These are phyloP conservation scores for Cosmopolites sordidus DNA, from an alignment of 2,888 invertebrate genomes.

Conservation along the genomic window DNA sequence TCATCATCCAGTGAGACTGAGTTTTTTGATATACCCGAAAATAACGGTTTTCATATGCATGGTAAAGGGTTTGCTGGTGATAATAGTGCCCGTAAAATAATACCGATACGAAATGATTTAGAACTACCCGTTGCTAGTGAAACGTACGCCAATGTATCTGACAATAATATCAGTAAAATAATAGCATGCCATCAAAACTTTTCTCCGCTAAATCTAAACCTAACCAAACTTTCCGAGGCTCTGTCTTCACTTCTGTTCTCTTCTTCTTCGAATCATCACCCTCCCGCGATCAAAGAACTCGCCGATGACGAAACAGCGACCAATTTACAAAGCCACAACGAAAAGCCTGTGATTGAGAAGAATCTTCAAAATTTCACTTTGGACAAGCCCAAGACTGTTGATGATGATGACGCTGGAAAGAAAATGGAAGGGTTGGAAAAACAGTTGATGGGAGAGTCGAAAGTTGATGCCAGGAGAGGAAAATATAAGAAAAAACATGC, in stretches of 20 bases:
- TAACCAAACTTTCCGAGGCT: conserved; percentile 21
- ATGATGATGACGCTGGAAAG: not conserved
- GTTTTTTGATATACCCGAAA: conserved; percentile 41
- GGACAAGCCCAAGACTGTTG: not conserved
- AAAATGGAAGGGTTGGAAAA: not conserved
- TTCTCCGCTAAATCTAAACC: conserved; percentile 15
- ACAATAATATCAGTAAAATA: conserved; percentile 25
- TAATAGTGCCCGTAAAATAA: not conserved
- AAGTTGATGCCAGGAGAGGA: conserved; percentile 45
- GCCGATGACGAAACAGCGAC: not conserved
- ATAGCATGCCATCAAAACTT: conserved; percentile 34
- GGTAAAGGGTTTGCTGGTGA: conserved; percentile 16
- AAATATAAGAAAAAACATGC: conserved; percentile 54
- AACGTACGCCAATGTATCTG: not conserved
- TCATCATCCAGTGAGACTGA: conserved; percentile 44
- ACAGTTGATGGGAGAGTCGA: not conserved
- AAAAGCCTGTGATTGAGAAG: not conserved
- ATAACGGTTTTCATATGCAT: conserved; percentile 33
- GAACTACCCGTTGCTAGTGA: not conserved
- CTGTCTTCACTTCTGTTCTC: conserved; percentile 11
- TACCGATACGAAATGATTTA: not conserved
- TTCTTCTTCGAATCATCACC: not conserved
- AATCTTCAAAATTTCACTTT: not conserved
- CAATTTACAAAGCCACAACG: not conserved
- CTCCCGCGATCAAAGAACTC: not conserved